These are phyloP conservation scores for Athalia rosae DNA, from an alignment of 2,888 invertebrate species.

Conservation along the genomic window DNA sequence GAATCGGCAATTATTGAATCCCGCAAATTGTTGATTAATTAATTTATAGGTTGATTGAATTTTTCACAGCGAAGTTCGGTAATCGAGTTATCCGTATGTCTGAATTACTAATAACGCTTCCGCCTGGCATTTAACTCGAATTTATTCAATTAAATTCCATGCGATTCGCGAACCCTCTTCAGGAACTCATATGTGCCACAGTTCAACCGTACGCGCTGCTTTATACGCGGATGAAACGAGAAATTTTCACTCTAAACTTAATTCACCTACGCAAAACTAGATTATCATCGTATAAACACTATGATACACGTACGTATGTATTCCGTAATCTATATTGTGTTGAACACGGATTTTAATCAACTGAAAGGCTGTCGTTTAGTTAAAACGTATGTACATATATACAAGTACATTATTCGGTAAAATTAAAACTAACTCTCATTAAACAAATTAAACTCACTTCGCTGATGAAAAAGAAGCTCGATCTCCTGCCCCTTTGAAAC, in stretches of 20 bases:
- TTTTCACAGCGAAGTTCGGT: not conserved
- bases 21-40: not conserved
- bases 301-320: no score
- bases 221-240: constrained; percentile 1
- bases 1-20: not conserved
- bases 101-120: not conserved
- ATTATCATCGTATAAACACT: no score
- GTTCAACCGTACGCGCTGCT: not conserved
- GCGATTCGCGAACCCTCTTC: not conserved
- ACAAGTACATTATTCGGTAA: no score
- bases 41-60: constrained; percentile 4
- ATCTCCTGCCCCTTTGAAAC: not conserved
- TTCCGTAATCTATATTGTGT: no score
- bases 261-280: not conserved
- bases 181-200: not conserved
- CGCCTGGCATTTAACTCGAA: not conserved
- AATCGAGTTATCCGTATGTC: not conserved
- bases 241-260: not conserved
- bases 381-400: no score
- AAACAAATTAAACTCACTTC: constrained; percentile 1
- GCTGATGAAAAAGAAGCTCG: constrained; percentile 1
- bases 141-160: not conserved
- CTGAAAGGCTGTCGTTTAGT: not conserved
- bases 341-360: not conserved
- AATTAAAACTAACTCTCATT: not conserved